Conservation (phyloP, 2,113 vertebrate genomes). For the Colius striatus region DNA sequence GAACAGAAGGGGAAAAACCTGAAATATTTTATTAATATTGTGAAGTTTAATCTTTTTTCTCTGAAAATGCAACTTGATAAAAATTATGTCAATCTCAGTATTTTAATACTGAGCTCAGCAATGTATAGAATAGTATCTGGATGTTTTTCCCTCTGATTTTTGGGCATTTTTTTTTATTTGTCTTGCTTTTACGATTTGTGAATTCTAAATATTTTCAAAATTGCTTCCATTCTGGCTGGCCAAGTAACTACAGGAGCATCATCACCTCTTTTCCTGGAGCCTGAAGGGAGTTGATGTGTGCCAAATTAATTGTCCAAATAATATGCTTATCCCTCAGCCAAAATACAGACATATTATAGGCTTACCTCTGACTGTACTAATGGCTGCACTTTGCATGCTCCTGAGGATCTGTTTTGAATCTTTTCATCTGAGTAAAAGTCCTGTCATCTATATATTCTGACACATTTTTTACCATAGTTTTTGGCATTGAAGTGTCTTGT, state of each 20-base stretch:
- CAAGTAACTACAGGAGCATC: neutral
- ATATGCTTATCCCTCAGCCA: neutral
- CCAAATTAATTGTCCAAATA: neutral
- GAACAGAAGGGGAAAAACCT: neutral
- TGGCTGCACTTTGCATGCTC: neutral
- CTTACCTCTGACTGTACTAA: neutral
- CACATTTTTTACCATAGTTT: neutral
- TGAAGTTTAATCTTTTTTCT: neutral
- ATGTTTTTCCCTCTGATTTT: neutral
- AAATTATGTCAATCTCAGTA: neutral
- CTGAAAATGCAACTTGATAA: neutral
- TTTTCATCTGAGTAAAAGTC: neutral
- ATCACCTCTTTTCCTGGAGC: neutral
- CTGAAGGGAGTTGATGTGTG: neutral
- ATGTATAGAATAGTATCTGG: no score
- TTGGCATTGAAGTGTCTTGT: neutral
- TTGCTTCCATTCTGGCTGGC: neutral
- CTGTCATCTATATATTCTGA: neutral
- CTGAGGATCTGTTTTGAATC: neutral
- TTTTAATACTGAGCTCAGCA: neutral
- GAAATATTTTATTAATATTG: neutral
- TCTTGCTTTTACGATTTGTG: neutral
- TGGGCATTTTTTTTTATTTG: neutral
- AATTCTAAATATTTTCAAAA: neutral
- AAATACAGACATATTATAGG: fast-evolving